Base-by-base conservation (phyloP, 2,113 vertebrate genomes). In the Caranx ignobilis region DNA sequence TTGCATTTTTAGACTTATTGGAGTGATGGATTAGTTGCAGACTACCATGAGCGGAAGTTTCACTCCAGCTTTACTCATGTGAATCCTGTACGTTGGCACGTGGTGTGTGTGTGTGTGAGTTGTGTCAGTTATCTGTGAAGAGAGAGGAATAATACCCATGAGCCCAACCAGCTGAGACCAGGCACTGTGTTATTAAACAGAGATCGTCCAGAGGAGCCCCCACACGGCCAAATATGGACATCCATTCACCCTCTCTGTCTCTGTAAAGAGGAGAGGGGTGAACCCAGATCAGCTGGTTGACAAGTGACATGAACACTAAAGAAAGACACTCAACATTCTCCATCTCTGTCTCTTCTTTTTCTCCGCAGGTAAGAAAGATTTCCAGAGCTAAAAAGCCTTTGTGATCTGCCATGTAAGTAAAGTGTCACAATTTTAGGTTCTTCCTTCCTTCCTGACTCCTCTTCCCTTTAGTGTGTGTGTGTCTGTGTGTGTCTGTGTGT, bases 331-430 rank as follows among this genome's bases (percentile, higher is more conserved):
- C 79, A 82, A 86, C 55, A 55, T 71, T 76, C 34, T 74, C 65
- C 26, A 21, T 69, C 67, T 87, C n/a, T 84, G 2, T 91, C 34
- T 80, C 37, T 75, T 60, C 73, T 77, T 34, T 82, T 54, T 79
- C 74, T 85, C 72, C 88, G n/a, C 91, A 95, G 95, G 94, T 95
- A 95, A 95, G 94, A 89, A 47, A 87, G 41, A 84, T 65, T 81
- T 77, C 77, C 75, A 67, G 77, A 78, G 43, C 54, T 75, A 31
- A 59, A 85, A 82, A 47, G 54, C 45, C 57, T 87, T 55, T 72
- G 39, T 81, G 74, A 84, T 75, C 76, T 15, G 60, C 68, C 68
- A 68, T 77, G 93, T 94, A 87, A 95, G 94, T 95, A 91, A 77
- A 87, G 57, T 67, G 85, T 77, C 75, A 75, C 48, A 72, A 41